These are phyloP conservation scores for Sapayoa aenigma DNA, from an alignment of 2,113 vertebrate genomes.

Conservation along the genomic window DNA sequence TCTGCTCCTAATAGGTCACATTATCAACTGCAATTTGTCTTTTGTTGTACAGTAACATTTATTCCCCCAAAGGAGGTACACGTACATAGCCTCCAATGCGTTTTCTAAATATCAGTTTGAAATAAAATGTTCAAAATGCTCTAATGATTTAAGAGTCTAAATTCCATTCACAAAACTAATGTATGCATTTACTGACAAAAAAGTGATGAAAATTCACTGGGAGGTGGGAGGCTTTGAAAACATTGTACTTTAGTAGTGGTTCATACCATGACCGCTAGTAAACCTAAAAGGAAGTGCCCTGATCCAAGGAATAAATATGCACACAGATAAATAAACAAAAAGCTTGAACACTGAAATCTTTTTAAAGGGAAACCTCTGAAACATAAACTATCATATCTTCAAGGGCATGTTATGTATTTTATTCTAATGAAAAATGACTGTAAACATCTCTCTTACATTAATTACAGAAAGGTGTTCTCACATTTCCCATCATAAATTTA, in stretches of 20 bases:
- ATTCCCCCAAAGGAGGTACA: neutral
- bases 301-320: neutral
- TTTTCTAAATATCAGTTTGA: conserved; percentile 14
- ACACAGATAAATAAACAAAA: neutral
- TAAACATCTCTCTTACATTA: conserved; percentile 47
- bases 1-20: neutral
- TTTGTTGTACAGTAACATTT: conserved; percentile 3
- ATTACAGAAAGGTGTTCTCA: neutral
- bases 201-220: neutral
- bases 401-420: neutral
- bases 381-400: neutral
- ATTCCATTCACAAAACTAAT: neutral
- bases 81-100: neutral
- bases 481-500: neutral
- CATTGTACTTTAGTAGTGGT: neutral
- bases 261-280: neutral
- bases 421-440: neutral
- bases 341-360: neutral
- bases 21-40: conserved; percentile 11
- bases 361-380: neutral
- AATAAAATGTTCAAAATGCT: neutral
- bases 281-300: neutral
- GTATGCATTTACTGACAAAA: neutral
- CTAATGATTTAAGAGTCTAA: neutral
- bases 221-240: neutral